Evolutionary conservation across 2,797 vertebrate genomes (phyloP).

Genomic region (Atherinosoma microstoma): DNA sequence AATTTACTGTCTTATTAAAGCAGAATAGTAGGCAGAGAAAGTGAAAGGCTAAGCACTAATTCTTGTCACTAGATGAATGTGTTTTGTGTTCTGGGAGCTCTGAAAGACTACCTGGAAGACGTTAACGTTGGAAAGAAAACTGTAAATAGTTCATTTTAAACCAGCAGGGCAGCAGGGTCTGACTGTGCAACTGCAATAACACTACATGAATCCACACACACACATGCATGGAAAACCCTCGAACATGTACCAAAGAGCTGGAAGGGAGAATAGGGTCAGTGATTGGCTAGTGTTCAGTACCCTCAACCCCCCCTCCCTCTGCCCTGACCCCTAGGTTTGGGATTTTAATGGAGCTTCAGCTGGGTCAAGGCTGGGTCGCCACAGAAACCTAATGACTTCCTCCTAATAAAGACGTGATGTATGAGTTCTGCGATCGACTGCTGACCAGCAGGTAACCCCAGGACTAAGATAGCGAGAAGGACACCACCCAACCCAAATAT

Average conservation of each 20-base stretch:
- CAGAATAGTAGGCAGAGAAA: slow-evolving; percentile 9
- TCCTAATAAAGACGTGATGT: slow-evolving; percentile 85
- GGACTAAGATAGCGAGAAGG: background rate
- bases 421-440: slow-evolving; percentile 75
- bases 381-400: slow-evolving; percentile 83
- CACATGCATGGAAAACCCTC: slow-evolving; percentile 25
- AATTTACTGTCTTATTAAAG: background rate
- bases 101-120: background rate
- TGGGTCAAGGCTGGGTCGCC: slow-evolving; percentile 84
- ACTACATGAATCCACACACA: background rate
- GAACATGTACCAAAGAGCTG: slow-evolving; percentile 21
- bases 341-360: slow-evolving; percentile 77
- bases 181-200: background rate
- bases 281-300: slow-evolving; percentile 54
- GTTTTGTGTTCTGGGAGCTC: background rate
- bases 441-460: slow-evolving; percentile 79
- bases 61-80: background rate
- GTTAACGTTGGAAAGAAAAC: background rate
- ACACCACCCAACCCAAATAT: background rate
- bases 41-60: slow-evolving; percentile 9
- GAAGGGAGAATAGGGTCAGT: slow-evolving; percentile 24
- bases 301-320: slow-evolving; percentile 38
- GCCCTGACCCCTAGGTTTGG: slow-evolving; percentile 69
- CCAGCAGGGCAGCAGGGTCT: background rate
- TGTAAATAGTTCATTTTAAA: slow-evolving; percentile 14